These are phyloP conservation scores for Lordiphosa collinella DNA, from an alignment of 1,140 invertebrate species.

Conservation along the genomic window DNA sequence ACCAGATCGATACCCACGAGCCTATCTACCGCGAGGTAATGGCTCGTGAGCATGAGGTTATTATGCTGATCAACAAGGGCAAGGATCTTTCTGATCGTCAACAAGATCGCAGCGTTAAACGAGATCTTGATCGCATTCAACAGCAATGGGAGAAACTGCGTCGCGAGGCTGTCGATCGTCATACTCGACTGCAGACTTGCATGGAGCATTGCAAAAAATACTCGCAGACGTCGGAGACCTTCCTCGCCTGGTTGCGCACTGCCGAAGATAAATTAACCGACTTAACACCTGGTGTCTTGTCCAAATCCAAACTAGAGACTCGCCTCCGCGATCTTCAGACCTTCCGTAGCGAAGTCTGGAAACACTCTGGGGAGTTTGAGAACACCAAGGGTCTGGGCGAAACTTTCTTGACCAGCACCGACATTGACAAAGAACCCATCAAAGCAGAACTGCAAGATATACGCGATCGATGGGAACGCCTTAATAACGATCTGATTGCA, in stretches of 20 bases:
- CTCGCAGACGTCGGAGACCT: conserved; percentile 89
- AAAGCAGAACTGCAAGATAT: conserved; percentile 89
- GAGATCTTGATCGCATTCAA: conserved; percentile 92
- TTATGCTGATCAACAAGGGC: conserved; percentile 96
- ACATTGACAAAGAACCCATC: conserved; percentile 94
- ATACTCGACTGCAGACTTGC: conserved; percentile 92
- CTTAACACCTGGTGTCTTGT: conserved; percentile 89
- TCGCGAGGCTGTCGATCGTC: conserved; percentile 90
- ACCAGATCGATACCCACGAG: conserved; percentile 93
- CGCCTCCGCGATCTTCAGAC: conserved; percentile 93
- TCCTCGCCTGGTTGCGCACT: conserved; percentile 92
- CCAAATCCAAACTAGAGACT: conserved; percentile 91
- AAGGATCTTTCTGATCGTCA: conserved; percentile 85
- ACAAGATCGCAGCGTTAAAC: conserved; percentile 82
- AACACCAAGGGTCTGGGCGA: conserved; percentile 92
- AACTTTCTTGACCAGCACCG: conserved; percentile 90
- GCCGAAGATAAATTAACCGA: conserved; percentile 91
- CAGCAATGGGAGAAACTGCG: conserved; percentile 94
- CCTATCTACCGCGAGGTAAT: conserved; percentile 93
- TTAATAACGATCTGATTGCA: conserved; percentile 88
- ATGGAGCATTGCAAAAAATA: conserved; percentile 96
- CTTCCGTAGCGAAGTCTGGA: conserved; percentile 95
- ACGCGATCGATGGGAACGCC: conserved; percentile 92
- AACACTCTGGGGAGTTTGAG: conserved; percentile 94
- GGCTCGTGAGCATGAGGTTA: conserved; percentile 94